phyloP scores from a whole-genome alignment of 2,888 invertebrate species.

The Corbicula japonica region DNA sequence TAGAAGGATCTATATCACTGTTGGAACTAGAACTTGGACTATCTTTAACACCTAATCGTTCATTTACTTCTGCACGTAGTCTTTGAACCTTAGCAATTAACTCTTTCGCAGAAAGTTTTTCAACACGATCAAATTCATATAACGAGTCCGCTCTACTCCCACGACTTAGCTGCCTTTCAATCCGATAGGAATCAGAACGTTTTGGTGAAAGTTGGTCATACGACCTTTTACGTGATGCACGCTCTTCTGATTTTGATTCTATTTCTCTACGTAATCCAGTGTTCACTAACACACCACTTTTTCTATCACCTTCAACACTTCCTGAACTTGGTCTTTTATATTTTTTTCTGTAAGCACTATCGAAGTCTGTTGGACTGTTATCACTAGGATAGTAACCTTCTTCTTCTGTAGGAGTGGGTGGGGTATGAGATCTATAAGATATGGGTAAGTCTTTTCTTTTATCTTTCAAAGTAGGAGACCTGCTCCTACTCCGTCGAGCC shows the following conservation, averaged over 20 bases:
- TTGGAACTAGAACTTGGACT: slow-evolving; percentile 80
- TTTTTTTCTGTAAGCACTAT: slow-evolving; percentile 68
- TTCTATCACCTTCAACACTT: slow-evolving; percentile 65
- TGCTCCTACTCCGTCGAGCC: slow-evolving; percentile 69
- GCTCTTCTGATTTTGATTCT: slow-evolving; percentile 72
- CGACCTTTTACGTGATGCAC: slow-evolving; percentile 75
- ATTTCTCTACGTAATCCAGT: slow-evolving; percentile 71
- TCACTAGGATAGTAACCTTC: slow-evolving; percentile 72
- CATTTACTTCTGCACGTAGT: slow-evolving; percentile 65
- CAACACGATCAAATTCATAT: slow-evolving; percentile 56
- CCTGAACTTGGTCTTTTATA: slow-evolving; percentile 66
- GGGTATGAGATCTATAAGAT: slow-evolving; percentile 72
- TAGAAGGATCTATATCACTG: slow-evolving; percentile 88
- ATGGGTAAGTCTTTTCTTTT: slow-evolving; percentile 70
- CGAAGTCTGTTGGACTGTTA: slow-evolving; percentile 69
- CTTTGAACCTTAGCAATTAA: slow-evolving; percentile 59
- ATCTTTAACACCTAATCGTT: slow-evolving; percentile 65
- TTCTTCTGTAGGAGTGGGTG: slow-evolving; percentile 80
- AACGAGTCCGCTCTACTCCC: slow-evolving; percentile 66
- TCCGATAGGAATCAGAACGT: slow-evolving; percentile 64
- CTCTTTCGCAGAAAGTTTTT: slow-evolving; percentile 59
- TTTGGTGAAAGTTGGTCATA: slow-evolving; percentile 76
- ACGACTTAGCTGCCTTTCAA: slow-evolving; percentile 69
- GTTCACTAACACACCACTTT: slow-evolving; percentile 56
- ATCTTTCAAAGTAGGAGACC: slow-evolving; percentile 68